phyloP scores from a whole-genome alignment of 2,888 invertebrate genomes.

The Tipula confusa region DNA sequence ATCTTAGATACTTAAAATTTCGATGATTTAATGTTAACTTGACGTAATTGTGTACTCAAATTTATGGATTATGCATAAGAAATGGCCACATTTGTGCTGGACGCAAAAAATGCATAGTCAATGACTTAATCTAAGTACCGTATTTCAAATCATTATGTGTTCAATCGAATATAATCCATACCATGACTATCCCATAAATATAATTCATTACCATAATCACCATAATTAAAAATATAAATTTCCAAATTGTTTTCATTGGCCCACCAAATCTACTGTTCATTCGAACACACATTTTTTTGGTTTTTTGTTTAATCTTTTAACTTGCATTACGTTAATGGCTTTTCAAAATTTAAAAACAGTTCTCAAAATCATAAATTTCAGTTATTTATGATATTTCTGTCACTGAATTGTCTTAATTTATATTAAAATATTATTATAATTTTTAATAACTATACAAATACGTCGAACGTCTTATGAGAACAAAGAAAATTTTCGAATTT shows the following conservation, averaged over 20 bases:
- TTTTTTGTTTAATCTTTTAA: background rate
- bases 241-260: background rate
- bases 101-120: background rate
- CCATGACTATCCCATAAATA: background rate
- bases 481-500: background rate
- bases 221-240: conserved; percentile 20
- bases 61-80: background rate
- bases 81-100: background rate
- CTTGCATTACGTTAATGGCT: background rate
- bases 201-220: background rate
- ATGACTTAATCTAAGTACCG: background rate
- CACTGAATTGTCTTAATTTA: background rate
- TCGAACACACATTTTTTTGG: background rate
- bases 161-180: background rate
- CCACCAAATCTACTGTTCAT: background rate
- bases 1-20: background rate
- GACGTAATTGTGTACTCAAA: background rate
- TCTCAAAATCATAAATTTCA: background rate
- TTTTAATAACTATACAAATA: too few species aligned
- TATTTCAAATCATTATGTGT: too few species aligned
- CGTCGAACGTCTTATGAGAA: background rate
- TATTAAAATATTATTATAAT: background rate
- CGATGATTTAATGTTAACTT: background rate
- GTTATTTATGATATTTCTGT: background rate
- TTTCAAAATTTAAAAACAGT: background rate